Percentiles rank a stretch among this genome's conserved stretches.
phyloP scores from a whole-genome alignment of 2,888 invertebrate species.

The Phortica magna region DNA sequence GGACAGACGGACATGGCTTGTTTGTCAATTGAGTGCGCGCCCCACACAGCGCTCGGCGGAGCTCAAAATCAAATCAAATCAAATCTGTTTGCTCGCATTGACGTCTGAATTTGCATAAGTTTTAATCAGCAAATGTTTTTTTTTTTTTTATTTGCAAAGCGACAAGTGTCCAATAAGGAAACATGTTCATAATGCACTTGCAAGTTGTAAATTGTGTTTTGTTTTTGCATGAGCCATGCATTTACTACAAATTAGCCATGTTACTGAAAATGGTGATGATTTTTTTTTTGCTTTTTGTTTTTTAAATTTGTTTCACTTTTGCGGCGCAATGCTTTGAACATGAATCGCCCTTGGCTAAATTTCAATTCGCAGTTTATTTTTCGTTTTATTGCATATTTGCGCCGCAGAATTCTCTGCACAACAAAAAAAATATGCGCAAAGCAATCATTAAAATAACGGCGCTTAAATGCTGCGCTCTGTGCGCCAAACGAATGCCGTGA shows the following conservation, averaged over 20 bases:
- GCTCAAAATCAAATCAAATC: neutral
- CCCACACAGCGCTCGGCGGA: neutral
- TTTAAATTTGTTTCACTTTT: neutral
- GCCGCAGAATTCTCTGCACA: neutral
- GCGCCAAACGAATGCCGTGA: constrained; percentile 47
- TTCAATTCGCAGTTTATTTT: neutral
- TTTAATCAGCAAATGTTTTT: neutral
- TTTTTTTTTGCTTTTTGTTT: no score
- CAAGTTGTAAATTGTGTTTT: neutral
- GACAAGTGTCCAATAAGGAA: no score
- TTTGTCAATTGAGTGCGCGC: constrained; percentile 19
- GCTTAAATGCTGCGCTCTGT: constrained; percentile 64
- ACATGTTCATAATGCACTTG: neutral
- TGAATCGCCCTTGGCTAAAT: constrained; percentile 46
- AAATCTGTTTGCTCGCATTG: neutral
- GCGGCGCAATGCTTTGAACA: constrained; percentile 46
- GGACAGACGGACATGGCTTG: constrained; percentile 2
- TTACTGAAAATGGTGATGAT: no score
- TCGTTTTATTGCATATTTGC: constrained; percentile 2
- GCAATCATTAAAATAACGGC: constrained; percentile 73
- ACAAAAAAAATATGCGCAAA: neutral
- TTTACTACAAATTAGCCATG: neutral
- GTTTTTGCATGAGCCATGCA: neutral
- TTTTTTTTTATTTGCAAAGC: neutral
- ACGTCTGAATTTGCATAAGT: constrained; percentile 10